Evolutionary conservation across 2,113 vertebrate species (phyloP).

Genomic region (Sminthopsis crassicaudata): DNA sequence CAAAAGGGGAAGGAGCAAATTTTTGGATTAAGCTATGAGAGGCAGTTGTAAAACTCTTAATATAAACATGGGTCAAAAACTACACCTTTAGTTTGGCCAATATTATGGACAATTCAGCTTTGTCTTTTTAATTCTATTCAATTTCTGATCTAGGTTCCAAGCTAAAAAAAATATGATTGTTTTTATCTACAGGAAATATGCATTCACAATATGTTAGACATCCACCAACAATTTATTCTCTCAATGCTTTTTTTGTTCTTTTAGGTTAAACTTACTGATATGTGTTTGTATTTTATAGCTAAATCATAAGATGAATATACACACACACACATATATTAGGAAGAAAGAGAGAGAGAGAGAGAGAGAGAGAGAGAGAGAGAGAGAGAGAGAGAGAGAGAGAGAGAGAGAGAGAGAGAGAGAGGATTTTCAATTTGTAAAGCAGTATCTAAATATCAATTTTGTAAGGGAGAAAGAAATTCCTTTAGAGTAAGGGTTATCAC

Average conservation of each 20-base stretch:
- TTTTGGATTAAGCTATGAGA: neutral
- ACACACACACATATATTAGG: too few species aligned
- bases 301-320: conserved; percentile 4
- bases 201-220: neutral
- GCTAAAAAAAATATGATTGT: neutral
- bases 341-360: too few species aligned
- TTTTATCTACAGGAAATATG: neutral
- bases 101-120: neutral
- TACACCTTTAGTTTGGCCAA: neutral
- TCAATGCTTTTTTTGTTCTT: neutral
- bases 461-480: conserved; percentile 6
- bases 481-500: neutral
- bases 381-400: too few species aligned
- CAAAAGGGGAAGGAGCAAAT: neutral
- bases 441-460: neutral
- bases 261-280: neutral
- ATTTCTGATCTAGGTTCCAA: neutral
- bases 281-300: neutral
- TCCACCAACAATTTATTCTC: neutral
- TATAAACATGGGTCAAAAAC: neutral
- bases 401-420: neutral
- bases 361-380: neutral
- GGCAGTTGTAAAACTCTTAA: neutral
- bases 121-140: neutral
- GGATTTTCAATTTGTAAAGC: neutral